Evolutionary conservation across 2,888 invertebrate genomes (phyloP), one percentile per base, ranked within the genome.

Genomic region (Mesorhabditis spiculigera): DNA sequence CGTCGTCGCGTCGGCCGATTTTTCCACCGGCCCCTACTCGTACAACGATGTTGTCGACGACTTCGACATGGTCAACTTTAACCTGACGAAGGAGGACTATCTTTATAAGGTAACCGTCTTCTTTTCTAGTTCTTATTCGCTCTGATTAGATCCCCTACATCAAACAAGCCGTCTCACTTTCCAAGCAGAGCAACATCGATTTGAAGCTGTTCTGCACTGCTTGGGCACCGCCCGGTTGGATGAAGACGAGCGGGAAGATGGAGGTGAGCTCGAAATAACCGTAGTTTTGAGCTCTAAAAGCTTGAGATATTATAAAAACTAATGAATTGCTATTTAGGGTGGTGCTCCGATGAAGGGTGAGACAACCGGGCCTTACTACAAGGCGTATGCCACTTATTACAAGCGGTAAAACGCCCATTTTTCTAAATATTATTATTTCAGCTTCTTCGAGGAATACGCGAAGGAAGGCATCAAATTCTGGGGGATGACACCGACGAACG

Each of bases 401-500:
- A 81, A 92, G 3, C 91, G 90, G 84, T 86, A 42, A 42, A 28
- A n/a, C 58, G 58, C n/a, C 2, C 58, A 50, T 50, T 50, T 50
- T 10, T 28, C 28, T 28, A 28, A 28, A 28, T 28, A 28, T 28
- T 28, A 28, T 28, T 28, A 3, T 28, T 50, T 50, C 58, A 91
- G 91, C 85, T 93, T 93, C 88, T 86, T 94, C 43, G 90, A 92
- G 77, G 90, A 90, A 68, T 94, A 94, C 87, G 88, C 89, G 71
- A 88, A 89, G 50, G 87, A 90, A 13, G 90, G 90, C 16, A 79
- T 88, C 16, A 71, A 78, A 13, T 82, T 89, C 45, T 95, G 94
- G 94, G 92, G 91, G 0, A 87, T 94, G 61, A 92, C 93, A 0
- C 91, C 92, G 0, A 93, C 93, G 43, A 95, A 94, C 86, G 94